A percentile compares a stretch with the other conserved stretches of the same genome.
Evolutionary conservation across 2,113 vertebrate species (phyloP).

Genomic region (Myrmecobius fasciatus): DNA sequence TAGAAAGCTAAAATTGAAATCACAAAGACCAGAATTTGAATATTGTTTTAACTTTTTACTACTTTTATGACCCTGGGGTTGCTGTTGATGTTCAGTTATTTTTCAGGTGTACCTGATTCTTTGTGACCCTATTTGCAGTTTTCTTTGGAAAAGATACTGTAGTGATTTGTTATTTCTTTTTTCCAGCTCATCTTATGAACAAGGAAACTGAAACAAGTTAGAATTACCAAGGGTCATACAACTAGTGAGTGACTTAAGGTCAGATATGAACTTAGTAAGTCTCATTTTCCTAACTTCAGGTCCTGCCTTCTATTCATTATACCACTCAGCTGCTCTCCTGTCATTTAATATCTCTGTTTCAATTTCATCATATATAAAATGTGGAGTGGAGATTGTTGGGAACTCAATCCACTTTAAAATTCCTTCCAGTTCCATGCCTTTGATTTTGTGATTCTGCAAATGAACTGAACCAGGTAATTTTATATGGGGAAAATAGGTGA

Average conservation of each 20-base stretch:
- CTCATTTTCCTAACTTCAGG: neutral
- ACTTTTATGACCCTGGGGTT: neutral
- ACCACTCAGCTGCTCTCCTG: neutral
- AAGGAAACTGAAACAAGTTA: neutral
- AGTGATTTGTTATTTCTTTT: neutral
- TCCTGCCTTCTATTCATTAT: neutral
- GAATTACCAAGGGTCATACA: neutral
- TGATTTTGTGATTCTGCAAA: neutral
- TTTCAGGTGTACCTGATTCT: too few species aligned
- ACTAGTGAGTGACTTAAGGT: neutral
- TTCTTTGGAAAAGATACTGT: neutral
- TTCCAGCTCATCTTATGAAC: neutral
- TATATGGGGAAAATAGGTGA: neutral
- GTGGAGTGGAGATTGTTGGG: neutral
- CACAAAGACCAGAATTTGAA: too few species aligned
- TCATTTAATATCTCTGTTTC: neutral
- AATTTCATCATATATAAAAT: neutral
- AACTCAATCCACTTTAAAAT: neutral
- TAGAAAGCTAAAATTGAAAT: too few species aligned
- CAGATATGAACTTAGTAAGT: neutral
- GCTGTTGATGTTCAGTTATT: too few species aligned
- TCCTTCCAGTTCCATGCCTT: neutral
- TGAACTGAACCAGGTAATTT: neutral
- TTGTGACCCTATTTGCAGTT: neutral
- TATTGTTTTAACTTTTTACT: neutral